Evolutionary conservation across 2,113 vertebrate species (phyloP).

Genomic region (Leptobrachium ailaonicum): DNA sequence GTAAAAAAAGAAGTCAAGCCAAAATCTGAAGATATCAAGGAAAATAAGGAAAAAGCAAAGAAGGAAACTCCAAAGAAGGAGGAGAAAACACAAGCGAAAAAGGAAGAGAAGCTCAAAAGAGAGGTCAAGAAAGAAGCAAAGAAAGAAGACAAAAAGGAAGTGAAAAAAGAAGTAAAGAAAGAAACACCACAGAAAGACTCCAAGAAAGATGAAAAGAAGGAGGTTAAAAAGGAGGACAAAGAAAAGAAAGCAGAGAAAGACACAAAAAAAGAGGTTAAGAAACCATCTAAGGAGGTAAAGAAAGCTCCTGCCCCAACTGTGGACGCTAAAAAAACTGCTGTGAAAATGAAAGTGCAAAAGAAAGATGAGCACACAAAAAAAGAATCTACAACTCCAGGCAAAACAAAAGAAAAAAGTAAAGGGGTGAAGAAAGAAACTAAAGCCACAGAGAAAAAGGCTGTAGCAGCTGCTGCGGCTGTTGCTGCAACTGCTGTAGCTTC

Average conservation of each 20-base stretch:
- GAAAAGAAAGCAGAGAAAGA: constrained; percentile 90
- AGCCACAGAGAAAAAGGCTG: constrained; percentile 59
- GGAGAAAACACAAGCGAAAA: constrained; percentile 68
- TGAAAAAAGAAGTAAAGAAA: constrained; percentile 78
- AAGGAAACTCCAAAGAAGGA: constrained; percentile 71
- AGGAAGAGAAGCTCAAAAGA: constrained; percentile 76
- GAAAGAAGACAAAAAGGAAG: constrained; percentile 81
- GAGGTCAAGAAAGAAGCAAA: constrained; percentile 77
- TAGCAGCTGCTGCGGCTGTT: constrained; percentile 50
- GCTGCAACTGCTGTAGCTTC: constrained; percentile 37
- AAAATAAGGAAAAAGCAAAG: constrained; percentile 80
- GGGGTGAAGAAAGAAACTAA: constrained; percentile 80
- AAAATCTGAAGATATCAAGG: constrained; percentile 83
- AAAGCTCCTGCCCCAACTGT: constrained; percentile 64
- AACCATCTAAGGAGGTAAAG: constrained; percentile 79
- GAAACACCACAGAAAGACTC: constrained; percentile 73
- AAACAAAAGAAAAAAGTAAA: constrained; percentile 86
- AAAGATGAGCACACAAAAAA: constrained; percentile 82
- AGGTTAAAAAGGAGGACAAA: constrained; percentile 80
- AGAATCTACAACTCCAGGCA: constrained; percentile 66
- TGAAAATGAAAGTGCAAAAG: constrained; percentile 85
- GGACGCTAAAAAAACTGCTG: constrained; percentile 75
- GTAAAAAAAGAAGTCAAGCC: constrained; percentile 82
- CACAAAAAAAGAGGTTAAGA: constrained; percentile 81
- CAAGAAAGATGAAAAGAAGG: constrained; percentile 79